phyloP scores from a whole-genome alignment of 2,888 invertebrate genomes.

The Malthinus flaveolus region DNA sequence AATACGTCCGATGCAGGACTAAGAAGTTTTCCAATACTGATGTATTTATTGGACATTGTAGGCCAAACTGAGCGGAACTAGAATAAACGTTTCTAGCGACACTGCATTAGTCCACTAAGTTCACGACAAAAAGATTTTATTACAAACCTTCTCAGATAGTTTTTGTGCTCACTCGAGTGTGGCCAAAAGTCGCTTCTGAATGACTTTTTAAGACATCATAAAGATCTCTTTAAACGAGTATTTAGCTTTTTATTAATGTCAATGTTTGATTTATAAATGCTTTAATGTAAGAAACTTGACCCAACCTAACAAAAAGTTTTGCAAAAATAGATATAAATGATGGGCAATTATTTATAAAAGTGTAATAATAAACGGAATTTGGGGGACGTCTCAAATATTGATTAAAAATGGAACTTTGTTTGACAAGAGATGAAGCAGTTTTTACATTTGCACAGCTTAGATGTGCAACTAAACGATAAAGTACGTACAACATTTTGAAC shows the following conservation, averaged over 20 bases:
- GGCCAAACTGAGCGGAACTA: slow-evolving; percentile 41
- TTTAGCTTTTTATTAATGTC: slow-evolving; percentile 10
- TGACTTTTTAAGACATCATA: slow-evolving; percentile 12
- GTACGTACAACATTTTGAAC: too few relatives aligned
- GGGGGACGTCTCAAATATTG: background rate
- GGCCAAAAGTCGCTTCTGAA: slow-evolving; percentile 13
- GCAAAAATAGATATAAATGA: too few relatives aligned
- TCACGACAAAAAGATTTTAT: slow-evolving; percentile 41
- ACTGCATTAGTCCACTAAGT: slow-evolving; percentile 37
- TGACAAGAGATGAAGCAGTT: too few relatives aligned
- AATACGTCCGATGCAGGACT: slow-evolving; percentile 15
- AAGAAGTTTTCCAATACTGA: slow-evolving; percentile 21
- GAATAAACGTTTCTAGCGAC: slow-evolving; percentile 43
- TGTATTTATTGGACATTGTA: slow-evolving; percentile 29
- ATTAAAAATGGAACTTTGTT: too few relatives aligned
- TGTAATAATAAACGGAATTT: background rate
- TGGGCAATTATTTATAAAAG: slow-evolving; percentile 10
- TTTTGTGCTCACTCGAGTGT: slow-evolving; percentile 19
- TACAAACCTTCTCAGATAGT: slow-evolving; percentile 30
- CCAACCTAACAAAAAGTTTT: too few relatives aligned
- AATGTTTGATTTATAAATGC: slow-evolving; percentile 7
- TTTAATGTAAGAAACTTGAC: too few relatives aligned
- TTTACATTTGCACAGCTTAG: too few relatives aligned
- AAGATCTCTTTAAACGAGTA: slow-evolving; percentile 15
- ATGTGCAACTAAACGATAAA: too few relatives aligned